These are phyloP conservation scores for Pantelozetes paolii DNA, from an alignment of 2,888 invertebrate genomes.

Conservation along the genomic window DNA sequence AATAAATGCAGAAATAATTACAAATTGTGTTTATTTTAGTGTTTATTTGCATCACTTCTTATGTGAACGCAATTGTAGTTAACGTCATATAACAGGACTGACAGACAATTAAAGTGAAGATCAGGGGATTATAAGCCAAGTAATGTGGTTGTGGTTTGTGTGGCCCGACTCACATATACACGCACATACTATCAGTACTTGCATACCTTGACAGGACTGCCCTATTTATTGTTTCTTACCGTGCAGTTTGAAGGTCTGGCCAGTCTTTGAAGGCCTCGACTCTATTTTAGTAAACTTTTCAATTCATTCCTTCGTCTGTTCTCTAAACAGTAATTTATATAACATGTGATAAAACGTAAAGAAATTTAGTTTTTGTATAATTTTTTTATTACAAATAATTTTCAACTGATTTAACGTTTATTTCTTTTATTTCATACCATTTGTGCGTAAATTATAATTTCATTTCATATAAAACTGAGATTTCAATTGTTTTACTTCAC, in stretches of 20 bases:
- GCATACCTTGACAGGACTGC: slow-evolving; percentile 37
- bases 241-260: slow-evolving; percentile 20
- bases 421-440: no score
- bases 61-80: background rate
- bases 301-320: background rate
- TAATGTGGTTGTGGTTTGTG: slow-evolving; percentile 13
- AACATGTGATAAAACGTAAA: slow-evolving; percentile 7
- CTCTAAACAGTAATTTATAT: no score
- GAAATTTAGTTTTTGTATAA: background rate
- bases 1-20: no score
- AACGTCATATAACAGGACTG: background rate
- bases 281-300: slow-evolving; percentile 20
- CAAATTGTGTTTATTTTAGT: no score
- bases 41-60: background rate
- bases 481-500: no score
- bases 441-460: background rate
- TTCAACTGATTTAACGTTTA: no score
- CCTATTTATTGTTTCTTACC: slow-evolving; percentile 32
- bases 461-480: no score
- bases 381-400: no score
- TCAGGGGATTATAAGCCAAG: background rate
- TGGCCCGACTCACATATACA: background rate
- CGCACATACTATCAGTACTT: background rate
- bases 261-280: slow-evolving; percentile 3
- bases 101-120: background rate